phyloP scores from a whole-genome alignment of 2,797 vertebrate genomes.

The Oreochromis grahami region DNA sequence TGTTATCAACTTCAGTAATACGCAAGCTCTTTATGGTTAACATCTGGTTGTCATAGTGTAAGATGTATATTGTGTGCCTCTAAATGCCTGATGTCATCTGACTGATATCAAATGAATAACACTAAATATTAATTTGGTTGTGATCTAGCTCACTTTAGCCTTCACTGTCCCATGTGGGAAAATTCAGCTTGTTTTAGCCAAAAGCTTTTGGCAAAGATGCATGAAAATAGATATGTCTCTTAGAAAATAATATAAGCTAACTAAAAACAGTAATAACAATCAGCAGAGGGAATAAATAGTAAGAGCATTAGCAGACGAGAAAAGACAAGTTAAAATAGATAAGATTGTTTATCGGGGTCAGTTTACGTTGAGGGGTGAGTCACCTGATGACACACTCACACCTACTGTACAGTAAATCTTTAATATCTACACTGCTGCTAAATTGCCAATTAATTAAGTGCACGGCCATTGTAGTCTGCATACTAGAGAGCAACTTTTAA shows the following conservation, averaged over 20 bases:
- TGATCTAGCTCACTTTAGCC: not conserved
- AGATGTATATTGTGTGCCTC: not conserved
- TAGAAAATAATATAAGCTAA: not conserved
- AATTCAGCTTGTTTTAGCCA: not conserved
- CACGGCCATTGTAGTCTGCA: not conserved
- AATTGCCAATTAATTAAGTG: conserved; percentile 21
- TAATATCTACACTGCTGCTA: not conserved
- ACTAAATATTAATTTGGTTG: not conserved
- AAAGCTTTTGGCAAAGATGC: not conserved
- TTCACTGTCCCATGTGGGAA: not conserved
- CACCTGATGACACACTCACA: not conserved
- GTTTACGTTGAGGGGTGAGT: not conserved
- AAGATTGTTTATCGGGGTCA: not conserved
- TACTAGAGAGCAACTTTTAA: not conserved
- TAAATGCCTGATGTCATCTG: not conserved
- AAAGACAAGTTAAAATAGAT: not conserved
- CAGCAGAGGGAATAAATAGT: not conserved
- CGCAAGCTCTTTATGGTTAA: not conserved
- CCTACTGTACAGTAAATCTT: not conserved
- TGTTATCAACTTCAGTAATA: not conserved
- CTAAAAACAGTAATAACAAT: not conserved
- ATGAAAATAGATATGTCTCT: not conserved
- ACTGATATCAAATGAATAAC: not conserved
- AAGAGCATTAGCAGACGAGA: not conserved
- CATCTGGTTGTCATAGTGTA: not conserved